Evolutionary conservation across 2,797 vertebrate species (phyloP), one percentile per base, ranked within the genome.

Genomic region (Tokudaia muenninki): DNA sequence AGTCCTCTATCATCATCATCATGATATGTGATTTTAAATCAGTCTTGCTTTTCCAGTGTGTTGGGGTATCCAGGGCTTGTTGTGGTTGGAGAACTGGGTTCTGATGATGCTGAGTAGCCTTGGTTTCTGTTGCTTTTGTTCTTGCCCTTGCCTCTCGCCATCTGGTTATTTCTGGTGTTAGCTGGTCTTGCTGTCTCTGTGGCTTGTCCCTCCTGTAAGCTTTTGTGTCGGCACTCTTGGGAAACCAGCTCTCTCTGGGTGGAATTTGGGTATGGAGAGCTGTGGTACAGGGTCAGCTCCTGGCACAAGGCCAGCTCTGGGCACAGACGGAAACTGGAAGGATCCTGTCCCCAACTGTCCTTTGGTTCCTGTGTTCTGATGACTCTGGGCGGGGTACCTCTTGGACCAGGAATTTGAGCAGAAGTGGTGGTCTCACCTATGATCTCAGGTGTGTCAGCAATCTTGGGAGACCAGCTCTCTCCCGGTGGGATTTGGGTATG

Each of bases 231-330:
- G 34, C 67, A 34, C 6, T n/a, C 34, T 34, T 70, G 34, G 67
- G 14, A 70, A 4, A 65, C 63, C 4, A 31, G 29, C 12, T 65
- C 63, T 65, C 63, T 65, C 63, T 10, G 26, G 26, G 3, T 5
- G 1, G 34, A 34, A n/a, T n/a, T 17, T 70, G 34, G 31, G 16
- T 70, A 19, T 8, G 6, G 12, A 70, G 34, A 70, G 7, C 16
- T 17, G 12, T 16, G 13, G 13, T 29, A 34, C 34, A 70, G 67
- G 34, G 16, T 72, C 65, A 34, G 29, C 2, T 34, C 34, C 34
- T 0, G 7, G 67, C 19, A 7, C 34, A 70, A 34, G 34, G 16
- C n/a, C 67, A n/a, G 14, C 3, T 37, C 17, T 7, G 0, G 2
- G 67, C 19, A 7, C 34, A 72, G 67, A 21, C 19, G 34, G 34